Conservation (phyloP, 1,140 invertebrate genomes). For the Hycleus cichorii region DNA sequence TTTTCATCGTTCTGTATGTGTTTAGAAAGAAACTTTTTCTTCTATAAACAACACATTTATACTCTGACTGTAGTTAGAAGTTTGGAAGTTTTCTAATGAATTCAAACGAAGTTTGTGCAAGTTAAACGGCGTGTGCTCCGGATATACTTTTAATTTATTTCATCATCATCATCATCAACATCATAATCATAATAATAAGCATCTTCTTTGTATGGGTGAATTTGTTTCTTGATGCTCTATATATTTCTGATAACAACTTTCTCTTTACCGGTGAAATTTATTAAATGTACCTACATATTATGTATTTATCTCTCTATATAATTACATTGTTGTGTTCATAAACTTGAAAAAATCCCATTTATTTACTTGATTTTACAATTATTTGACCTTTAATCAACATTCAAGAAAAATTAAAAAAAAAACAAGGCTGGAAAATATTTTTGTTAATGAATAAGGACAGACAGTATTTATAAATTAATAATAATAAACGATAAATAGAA, state of each 20-base stretch:
- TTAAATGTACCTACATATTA: too few relatives aligned
- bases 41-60: not conserved
- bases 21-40: constrained; percentile 11
- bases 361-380: too few relatives aligned
- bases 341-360: too few relatives aligned
- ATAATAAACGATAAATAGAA: too few relatives aligned
- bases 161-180: not conserved
- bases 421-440: too few relatives aligned
- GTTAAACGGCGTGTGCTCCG: not conserved
- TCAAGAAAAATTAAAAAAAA: too few relatives aligned
- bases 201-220: not conserved
- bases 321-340: too few relatives aligned
- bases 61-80: constrained; percentile 6
- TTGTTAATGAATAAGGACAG: too few relatives aligned
- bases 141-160: constrained; percentile 18
- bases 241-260: not conserved
- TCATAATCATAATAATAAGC: not conserved
- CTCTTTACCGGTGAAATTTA: too few relatives aligned
- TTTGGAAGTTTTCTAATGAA: constrained; percentile 21
- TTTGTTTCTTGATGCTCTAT: not conserved
- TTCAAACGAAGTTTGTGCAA: not conserved
- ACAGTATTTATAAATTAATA: too few relatives aligned
- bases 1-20: not conserved
- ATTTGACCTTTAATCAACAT: too few relatives aligned
- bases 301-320: too few relatives aligned